Evolutionary conservation across 1,140 invertebrate genomes (phyloP), one percentile per base, ranked within the genome.

Genomic region (Trypoxylus dichotomus): DNA sequence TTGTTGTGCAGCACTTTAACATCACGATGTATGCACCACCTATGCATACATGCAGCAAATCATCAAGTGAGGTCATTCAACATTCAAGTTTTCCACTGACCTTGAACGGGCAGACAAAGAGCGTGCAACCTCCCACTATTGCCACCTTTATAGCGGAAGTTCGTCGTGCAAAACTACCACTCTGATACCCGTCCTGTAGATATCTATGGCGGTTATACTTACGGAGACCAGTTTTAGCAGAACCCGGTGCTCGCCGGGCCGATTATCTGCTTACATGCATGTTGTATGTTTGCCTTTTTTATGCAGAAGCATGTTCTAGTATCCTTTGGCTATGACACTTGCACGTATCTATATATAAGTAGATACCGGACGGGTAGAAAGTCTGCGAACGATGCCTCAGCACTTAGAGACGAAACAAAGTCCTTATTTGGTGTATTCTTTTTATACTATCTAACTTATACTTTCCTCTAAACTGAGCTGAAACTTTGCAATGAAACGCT

Each of bases 61-160:
- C 47, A 54, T 54, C 60, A 68, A 68, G 19, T 68, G 60, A 68
- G 60, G 60, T 68, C 60, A 68, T 68, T 68, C 60, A 68, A 68
- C 60, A 68, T 68, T 68, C 60, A 68, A 68, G 60, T 68, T 68
- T 68, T 68, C 60, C 60, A 24, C 19, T 68, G 60, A 68, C 60
- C 60, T 68, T 68, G 60, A 68, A 68, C 60, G 60, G 21, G 60
- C 60, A 68, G 60, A 68, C 60, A 68, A 68, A 68, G 60, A 68
- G 19, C 60, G 21, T 68, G 21, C 60, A 24, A 68, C 60, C 32
- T 68, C 60, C 60, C 60, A 68, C 60, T 68, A 68, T 25, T 68
- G 60, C 60, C 60, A 68, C 60, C 60, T 68, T 68, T 68, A 68
- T 68, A 68, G 60, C 60, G 60, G 60, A 68, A 68, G 60, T 68